These are phyloP conservation scores for Phenacoccus solenopsis DNA, from an alignment of 1,140 invertebrate genomes.

Conservation along the genomic window DNA sequence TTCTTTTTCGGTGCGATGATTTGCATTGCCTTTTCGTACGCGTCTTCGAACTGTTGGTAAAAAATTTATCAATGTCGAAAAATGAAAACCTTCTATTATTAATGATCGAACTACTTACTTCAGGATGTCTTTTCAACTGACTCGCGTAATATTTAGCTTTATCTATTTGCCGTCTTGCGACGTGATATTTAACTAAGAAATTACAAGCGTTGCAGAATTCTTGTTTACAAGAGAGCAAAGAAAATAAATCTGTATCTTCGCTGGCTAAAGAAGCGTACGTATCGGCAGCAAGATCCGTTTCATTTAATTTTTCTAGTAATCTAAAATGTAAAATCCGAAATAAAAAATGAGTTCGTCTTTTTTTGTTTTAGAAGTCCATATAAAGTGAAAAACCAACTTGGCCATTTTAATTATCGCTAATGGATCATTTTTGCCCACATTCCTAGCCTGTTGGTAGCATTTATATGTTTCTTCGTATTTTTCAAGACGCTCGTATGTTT, in stretches of 20 bases:
- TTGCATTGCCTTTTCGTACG: constrained; percentile 1
- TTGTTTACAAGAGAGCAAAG: neutral
- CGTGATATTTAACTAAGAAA: neutral
- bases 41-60: neutral
- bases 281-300: neutral
- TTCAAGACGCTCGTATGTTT: constrained; percentile 91
- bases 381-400: neutral
- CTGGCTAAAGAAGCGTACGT: neutral
- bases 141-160: neutral
- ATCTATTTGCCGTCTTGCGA: neutral
- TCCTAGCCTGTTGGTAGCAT: constrained; percentile 45
- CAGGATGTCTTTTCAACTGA: neutral
- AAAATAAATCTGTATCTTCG: neutral
- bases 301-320: neutral
- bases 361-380: neutral
- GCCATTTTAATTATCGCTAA: constrained; percentile 5
- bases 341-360: neutral
- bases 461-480: constrained; percentile 86
- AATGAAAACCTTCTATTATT: neutral
- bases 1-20: constrained; percentile 4
- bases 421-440: constrained; percentile 5
- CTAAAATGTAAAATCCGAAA: neutral
- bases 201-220: neutral
- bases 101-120: neutral
- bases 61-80: neutral